Evolutionary conservation across 1,140 invertebrate species (phyloP), one percentile per base, ranked within the genome.

Genomic region (Macrotrachela quadricornifera): DNA sequence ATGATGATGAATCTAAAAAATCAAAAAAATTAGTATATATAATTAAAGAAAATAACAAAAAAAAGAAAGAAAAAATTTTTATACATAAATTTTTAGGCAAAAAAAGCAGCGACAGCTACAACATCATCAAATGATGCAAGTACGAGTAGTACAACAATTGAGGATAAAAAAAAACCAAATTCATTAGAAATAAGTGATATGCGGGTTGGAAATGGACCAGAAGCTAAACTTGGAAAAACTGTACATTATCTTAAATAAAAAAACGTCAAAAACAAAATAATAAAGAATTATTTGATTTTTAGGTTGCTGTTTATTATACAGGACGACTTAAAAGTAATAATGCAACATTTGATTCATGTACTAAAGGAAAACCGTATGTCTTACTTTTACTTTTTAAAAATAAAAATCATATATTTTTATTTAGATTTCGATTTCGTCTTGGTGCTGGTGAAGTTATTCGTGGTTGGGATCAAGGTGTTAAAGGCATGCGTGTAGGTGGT

Each of bases 391-490:
- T 30, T 4, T 4, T 30, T 8, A 30, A 8, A 30, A 30, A 30
- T 8, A 30, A 30, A 30, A 2, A 8, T 2, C 21, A 30, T 4
- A 4, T 30, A 30, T 30, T 30, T 30, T 2, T 30, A 4, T 8
- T 30, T 30, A 30, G 21, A 8, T 53, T 53, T 44, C 46, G 46
- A 42, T 53, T 53, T 16, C 38, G 46, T 30, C 45, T 53, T 36
- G 51, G 51, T 13, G 18, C 51, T 30, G 51, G 51, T 41, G 45
- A 53, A 47, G 51, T 68, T 0, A 68, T 68, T 36, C 63, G 62
- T 49, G 88, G 83, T 30, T 91, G 85, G 86, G 86, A 92, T 63
- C 64, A 81, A 49, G 88, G 84, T 37, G 69, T 92, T 10, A 63
- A 66, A 57, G 85, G 85, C 57, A 70, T 70, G 67, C 88, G 83